Base-by-base conservation (phyloP, 2,113 vertebrate genomes). In the Archilochus colubris region DNA sequence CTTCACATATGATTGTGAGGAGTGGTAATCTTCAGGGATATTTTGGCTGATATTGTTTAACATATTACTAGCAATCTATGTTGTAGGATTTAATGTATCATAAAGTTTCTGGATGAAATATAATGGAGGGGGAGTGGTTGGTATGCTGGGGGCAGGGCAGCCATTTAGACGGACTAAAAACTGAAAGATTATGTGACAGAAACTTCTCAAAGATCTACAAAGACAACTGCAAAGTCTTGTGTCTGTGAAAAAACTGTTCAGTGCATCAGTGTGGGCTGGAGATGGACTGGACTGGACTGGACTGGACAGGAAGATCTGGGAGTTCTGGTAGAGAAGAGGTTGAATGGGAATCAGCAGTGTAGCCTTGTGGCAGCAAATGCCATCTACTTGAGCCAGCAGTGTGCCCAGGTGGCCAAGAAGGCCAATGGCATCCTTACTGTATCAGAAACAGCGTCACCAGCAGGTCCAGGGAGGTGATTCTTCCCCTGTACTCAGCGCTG, bases 211-310 rank as follows among this genome's bases (percentile, higher is more conserved):
- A 30, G 43, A 14, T 72, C 8, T 38, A 16, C 27, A 58, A 28
- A 87, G 51, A 40, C 10, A 40, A 82, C 12, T 22, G 6, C 67
- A 50, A 74, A 75, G 21, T 9, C 27, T 50, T 75, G 55, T 19
- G 54, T 23, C 43, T 72, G 44, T 0, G 2, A n/a, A 77, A 50
- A 50, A 82, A 20, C 9, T 30, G 12, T 9, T 20, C 17, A 9
- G 1, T 15, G 33, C 24, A 20, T 66, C 24, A 16, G 23, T 28
- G 7, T 0, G 2, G 48, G 33, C 72, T 55, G 73, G 54, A 18
- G 15, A 20, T 3, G 3, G 27, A 57, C 6, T 3, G 3, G 27
- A 57, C 4, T 3, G 3, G 27, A 57, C 4, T 8, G 50, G 15
- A 38, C 38, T 38, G 62, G 46, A 51, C 36, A 78, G 70, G 58